These are phyloP conservation scores for Dryomyza anilis DNA, from an alignment of 2,888 invertebrate genomes.

Conservation along the genomic window DNA sequence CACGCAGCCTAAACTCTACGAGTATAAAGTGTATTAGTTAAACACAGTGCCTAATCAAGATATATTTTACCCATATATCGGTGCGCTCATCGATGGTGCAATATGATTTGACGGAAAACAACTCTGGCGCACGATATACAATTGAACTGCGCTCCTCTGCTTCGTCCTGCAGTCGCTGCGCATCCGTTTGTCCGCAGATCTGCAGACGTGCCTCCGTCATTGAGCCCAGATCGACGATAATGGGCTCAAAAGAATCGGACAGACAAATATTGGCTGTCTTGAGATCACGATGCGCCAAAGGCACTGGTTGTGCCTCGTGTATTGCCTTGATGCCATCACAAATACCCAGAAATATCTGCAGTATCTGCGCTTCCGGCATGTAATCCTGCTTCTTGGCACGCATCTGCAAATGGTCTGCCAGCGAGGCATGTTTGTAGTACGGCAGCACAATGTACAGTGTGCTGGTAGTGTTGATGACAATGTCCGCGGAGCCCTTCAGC, in stretches of 20 bases:
- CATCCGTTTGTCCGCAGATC: slow-evolving; percentile 70
- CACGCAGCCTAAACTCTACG: slow-evolving; percentile 81
- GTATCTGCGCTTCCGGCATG: slow-evolving; percentile 69
- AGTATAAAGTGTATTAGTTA: not conserved
- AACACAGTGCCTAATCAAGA: not conserved
- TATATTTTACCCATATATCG: slow-evolving; percentile 74
- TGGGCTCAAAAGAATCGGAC: slow-evolving; percentile 71
- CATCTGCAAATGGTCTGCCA: slow-evolving; percentile 71
- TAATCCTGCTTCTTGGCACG: slow-evolving; percentile 66
- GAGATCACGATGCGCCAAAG: slow-evolving; percentile 81
- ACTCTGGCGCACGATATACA: slow-evolving; percentile 86
- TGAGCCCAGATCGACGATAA: slow-evolving; percentile 84
- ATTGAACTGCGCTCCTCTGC: slow-evolving; percentile 86
- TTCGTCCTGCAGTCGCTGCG: slow-evolving; percentile 74
- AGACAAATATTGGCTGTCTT: slow-evolving; percentile 86
- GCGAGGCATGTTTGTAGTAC: slow-evolving; percentile 77
- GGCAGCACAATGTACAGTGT: slow-evolving; percentile 77
- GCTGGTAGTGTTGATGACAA: slow-evolving; percentile 71
- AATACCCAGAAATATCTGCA: slow-evolving; percentile 73
- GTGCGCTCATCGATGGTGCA: slow-evolving; percentile 81
- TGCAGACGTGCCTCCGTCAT: slow-evolving; percentile 70
- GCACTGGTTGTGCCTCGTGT: slow-evolving; percentile 74
- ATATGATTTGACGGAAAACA: slow-evolving; percentile 83
- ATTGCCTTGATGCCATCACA: slow-evolving; percentile 77
- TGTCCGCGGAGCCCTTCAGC: slow-evolving; percentile 69